Percentiles rank a stretch among this genome's conserved stretches.
Evolutionary conservation across 1,140 invertebrate genomes (phyloP).

Genomic region (Drosophila kurseongensis): DNA sequence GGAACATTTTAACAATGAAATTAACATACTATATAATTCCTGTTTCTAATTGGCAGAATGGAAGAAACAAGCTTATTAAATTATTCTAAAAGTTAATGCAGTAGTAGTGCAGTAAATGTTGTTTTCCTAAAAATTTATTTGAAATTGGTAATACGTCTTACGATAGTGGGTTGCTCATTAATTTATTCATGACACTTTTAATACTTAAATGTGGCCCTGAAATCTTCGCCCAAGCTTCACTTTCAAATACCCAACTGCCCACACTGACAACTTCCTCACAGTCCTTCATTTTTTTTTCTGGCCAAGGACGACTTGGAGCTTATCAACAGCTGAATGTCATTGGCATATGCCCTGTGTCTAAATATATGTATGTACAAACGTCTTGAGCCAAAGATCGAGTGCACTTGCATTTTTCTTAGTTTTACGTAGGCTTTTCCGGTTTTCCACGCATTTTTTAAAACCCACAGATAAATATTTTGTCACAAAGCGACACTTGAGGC

Average conservation of each 20-base stretch:
- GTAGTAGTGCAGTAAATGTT: too few species aligned
- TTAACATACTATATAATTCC: too few species aligned
- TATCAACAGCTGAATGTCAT: conserved; percentile 61
- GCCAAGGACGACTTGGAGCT: conserved; percentile 65
- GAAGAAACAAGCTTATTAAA: background rate
- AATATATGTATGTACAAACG: background rate
- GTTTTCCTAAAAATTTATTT: too few species aligned
- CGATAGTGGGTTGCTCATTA: conserved; percentile 12
- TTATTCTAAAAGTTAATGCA: too few species aligned
- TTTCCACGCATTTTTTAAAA: conserved; percentile 51
- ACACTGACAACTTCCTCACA: conserved; percentile 6
- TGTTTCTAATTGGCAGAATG: too few species aligned
- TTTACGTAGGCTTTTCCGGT: conserved; percentile 76
- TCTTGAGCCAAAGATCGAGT: conserved; percentile 25
- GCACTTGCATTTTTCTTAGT: conserved; percentile 71
- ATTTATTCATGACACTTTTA: conserved; percentile 17
- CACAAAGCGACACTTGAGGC: conserved; percentile 52
- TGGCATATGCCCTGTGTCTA: conserved; percentile 38
- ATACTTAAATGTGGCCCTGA: conserved; percentile 12
- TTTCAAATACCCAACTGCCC: conserved; percentile 46
- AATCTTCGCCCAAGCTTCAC: conserved; percentile 35
- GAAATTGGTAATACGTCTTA: too few species aligned
- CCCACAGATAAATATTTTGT: conserved; percentile 56
- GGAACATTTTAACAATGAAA: background rate
- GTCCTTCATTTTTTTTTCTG: conserved; percentile 15